phyloP scores from a whole-genome alignment of 2,113 vertebrate genomes.

The Bos indicus region DNA sequence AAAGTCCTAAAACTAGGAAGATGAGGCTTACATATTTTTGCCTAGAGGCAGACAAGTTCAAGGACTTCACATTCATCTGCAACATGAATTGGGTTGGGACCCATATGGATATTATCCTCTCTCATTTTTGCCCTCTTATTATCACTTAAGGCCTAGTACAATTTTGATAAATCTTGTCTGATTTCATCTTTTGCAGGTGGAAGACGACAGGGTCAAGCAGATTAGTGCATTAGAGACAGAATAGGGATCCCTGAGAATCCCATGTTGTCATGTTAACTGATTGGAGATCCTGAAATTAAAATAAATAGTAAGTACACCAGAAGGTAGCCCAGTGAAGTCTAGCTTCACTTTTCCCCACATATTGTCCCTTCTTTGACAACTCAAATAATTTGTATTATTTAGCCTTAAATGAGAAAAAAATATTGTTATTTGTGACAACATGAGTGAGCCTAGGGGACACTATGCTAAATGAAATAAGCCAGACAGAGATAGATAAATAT shows the following conservation, averaged over 20 bases:
- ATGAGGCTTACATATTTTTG: background rate
- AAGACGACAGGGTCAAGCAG: conserved; percentile 4
- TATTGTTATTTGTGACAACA: background rate
- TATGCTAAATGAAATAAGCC: background rate
- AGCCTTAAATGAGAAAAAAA: background rate
- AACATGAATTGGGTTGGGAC: background rate
- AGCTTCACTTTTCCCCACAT: background rate
- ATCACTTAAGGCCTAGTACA: conserved; percentile 2
- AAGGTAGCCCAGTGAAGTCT: background rate
- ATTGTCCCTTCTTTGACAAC: background rate
- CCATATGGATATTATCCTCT: background rate
- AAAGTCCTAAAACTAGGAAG: background rate
- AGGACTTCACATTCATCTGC: background rate
- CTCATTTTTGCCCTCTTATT: conserved; percentile 32
- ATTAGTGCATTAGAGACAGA: conserved; percentile 11
- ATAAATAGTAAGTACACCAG: background rate
- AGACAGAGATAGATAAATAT: background rate
- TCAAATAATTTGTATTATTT: background rate
- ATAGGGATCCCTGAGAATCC: background rate
- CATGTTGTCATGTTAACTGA: background rate
- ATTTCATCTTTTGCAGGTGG: conserved; percentile 33
- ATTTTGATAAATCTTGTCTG: conserved; percentile 34
- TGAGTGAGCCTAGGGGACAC: background rate
- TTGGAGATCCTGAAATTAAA: background rate
- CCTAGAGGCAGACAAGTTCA: background rate